Base-by-base conservation (phyloP, 2,113 vertebrate species). In the Ginglymostoma cirratum region DNA sequence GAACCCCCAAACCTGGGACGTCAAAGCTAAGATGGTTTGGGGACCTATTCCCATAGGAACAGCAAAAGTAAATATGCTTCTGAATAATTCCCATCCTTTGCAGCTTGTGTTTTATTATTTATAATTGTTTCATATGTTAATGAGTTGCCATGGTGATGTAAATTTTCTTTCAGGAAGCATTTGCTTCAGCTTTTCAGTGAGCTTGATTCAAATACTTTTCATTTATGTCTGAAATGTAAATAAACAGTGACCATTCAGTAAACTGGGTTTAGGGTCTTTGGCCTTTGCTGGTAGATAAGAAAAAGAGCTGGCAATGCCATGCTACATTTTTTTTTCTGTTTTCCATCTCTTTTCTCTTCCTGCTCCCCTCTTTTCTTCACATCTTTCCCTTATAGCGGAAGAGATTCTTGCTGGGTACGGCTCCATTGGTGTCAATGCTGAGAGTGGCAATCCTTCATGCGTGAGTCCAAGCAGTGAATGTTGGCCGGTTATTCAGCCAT, bases 41-140 rank as follows among this genome's bases (percentile, higher is more conserved):
- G 89, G 66, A 67, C 34, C 24, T 66, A 93, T 93, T 66, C 17
- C 61, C 65, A n/a, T 38, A 2, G 61, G 34, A 93, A 34, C 17
- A 66, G 21, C 61, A 38, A 93, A 93, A 38, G 89, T 93, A 93
- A 93, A 93, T 66, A 93, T 93, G 89, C 89, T 93, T 67, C 89
- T 67, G 89, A 93, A 93, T 93, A 65, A 93, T 93, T 93, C 89
- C 61, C 89, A 93, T 93, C 89, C 19, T 66, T 93, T 93, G 38
- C 89, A 93, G 61, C 89, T 66, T 93, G 61, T 66, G 61, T 93
- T 93, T 93, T 93, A 93, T 93, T 93, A 93, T 93, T 93, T 66
- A 67, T 93, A 93, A 93, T 93, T 93, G 89, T 93, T 93, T 93
- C 89, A 66, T 93, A 93, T 93, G 89, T 93, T 93, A 93, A 93